Conservation (phyloP, 2,888 invertebrate species). For the Drosophila affinis region DNA sequence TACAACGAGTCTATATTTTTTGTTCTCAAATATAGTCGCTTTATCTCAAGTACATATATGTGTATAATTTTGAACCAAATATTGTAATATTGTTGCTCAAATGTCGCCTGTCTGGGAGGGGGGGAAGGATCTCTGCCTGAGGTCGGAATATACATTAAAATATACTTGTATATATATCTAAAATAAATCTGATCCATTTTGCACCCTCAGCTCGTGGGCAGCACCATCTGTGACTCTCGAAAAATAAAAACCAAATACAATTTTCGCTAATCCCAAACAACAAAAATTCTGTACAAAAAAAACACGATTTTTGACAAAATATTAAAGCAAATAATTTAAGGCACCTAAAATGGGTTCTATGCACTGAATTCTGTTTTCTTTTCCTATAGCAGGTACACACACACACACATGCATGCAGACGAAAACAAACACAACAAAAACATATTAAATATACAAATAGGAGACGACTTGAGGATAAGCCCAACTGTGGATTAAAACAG, state of each 20-base stretch:
- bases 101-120: background rate
- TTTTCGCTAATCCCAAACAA: background rate
- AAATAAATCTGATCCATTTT: background rate
- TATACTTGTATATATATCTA: constrained; percentile 7
- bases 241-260: background rate
- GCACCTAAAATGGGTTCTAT: constrained; percentile 57
- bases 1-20: background rate
- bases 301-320: constrained; percentile 11
- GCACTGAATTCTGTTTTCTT: background rate
- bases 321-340: constrained; percentile 66
- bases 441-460: background rate
- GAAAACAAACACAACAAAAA: background rate
- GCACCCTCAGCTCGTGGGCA: background rate
- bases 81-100: constrained; percentile 10
- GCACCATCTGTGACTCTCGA: background rate
- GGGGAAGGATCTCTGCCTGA: background rate
- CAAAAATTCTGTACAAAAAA: background rate
- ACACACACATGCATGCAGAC: constrained; percentile 4
- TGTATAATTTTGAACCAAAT: constrained; percentile 49
- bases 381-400: constrained; percentile 4
- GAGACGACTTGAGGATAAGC: background rate
- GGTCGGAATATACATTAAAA: background rate
- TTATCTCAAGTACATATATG: constrained; percentile 5
- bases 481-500: no score
- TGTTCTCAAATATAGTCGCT: background rate